A percentile compares a stretch with the other conserved stretches of the same genome.
Evolutionary conservation across 2,113 vertebrate genomes (phyloP).

Genomic region (Cavia aperea): DNA sequence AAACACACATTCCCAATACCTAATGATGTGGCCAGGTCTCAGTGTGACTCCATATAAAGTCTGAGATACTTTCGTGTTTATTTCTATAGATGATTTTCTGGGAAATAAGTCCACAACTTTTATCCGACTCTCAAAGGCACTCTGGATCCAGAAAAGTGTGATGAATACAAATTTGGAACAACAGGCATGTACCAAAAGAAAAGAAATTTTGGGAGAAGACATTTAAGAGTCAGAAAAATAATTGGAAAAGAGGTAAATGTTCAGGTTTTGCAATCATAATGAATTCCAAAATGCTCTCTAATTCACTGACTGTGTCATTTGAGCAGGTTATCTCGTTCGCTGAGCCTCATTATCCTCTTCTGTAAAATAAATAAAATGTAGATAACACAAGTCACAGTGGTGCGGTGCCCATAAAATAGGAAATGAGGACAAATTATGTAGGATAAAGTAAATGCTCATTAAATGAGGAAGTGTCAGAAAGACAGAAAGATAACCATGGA

Average conservation of each 20-base stretch:
- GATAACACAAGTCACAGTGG: not conserved
- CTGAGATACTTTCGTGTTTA: not conserved
- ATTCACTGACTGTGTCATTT: not conserved
- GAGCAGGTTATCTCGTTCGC: not conserved
- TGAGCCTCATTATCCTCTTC: not conserved
- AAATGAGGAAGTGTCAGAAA: conserved; percentile 5
- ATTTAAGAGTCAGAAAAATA: not conserved
- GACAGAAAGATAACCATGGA: not conserved
- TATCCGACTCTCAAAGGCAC: not conserved
- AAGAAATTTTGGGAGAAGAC: not conserved
- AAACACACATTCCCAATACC: not conserved
- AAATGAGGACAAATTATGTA: not conserved
- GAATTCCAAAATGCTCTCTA: not conserved
- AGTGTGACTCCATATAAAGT: not conserved
- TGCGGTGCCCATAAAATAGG: not conserved
- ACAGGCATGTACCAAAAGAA: not conserved
- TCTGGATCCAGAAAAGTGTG: not conserved
- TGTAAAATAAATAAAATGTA: not conserved
- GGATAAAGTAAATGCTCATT: conserved; percentile 23
- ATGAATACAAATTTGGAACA: not conserved
- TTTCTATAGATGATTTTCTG: not conserved
- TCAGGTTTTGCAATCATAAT: not conserved
- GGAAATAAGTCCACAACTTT: conserved; percentile 12
- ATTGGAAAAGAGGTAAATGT: not conserved
- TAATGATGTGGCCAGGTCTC: not conserved